Evolutionary conservation across 2,888 invertebrate species (phyloP).

Genomic region (Ochropleura leucogaster): DNA sequence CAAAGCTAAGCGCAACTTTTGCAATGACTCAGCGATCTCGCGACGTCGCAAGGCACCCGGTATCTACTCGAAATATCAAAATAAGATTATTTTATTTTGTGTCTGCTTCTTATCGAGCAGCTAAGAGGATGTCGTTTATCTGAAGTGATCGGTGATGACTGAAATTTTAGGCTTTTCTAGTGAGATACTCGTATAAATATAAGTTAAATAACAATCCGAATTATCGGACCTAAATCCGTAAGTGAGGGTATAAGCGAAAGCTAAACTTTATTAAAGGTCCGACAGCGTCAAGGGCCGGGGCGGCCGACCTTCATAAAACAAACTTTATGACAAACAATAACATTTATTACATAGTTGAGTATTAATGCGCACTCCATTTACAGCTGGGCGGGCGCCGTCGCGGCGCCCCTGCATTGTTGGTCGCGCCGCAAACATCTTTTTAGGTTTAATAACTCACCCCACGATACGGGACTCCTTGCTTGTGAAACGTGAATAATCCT

Average conservation of each 20-base stretch:
- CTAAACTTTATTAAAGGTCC: conserved; percentile 85
- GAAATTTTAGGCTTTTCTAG: conserved; percentile 57
- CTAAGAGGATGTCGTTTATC: conserved; percentile 70
- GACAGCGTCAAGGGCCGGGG: conserved; percentile 77
- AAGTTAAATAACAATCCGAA: conserved; percentile 70
- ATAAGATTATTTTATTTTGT: conserved; percentile 80
- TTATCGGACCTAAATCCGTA: conserved; percentile 75
- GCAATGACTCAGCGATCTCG: conserved; percentile 81
- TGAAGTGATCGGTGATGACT: conserved; percentile 66
- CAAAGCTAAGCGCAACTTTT: conserved; percentile 81
- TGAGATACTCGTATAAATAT: conserved; percentile 53
- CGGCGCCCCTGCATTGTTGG: conserved; percentile 78
- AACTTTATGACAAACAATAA: conserved; percentile 89
- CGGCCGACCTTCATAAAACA: conserved; percentile 86
- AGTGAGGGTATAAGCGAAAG: conserved; percentile 77
- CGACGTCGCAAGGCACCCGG: conserved; percentile 74
- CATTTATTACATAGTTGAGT: conserved; percentile 88
- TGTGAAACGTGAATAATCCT: conserved; percentile 76
- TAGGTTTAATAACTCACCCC: conserved; percentile 70
- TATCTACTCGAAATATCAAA: conserved; percentile 82
- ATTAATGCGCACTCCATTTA: conserved; percentile 88
- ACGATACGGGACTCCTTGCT: conserved; percentile 67
- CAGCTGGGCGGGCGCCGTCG: conserved; percentile 81
- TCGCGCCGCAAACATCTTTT: conserved; percentile 77
- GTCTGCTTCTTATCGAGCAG: conserved; percentile 72